These are phyloP conservation scores for Vannuccia rotundouncinata DNA, from an alignment of 2,888 invertebrate genomes.

Conservation along the genomic window DNA sequence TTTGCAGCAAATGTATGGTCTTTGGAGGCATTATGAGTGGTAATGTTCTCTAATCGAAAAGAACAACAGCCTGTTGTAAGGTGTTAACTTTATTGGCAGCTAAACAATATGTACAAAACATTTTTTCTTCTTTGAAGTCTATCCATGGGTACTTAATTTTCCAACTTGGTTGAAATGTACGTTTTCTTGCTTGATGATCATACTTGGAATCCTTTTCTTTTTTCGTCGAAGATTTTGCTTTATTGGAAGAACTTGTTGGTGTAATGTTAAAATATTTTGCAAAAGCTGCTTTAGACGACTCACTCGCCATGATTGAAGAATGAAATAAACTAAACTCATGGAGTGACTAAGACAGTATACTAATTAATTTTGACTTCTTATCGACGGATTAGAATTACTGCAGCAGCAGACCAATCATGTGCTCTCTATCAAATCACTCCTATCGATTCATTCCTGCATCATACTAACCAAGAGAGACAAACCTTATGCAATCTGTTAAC, in stretches of 20 bases:
- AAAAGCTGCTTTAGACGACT: constrained; percentile 26
- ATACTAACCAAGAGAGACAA: constrained; percentile 26
- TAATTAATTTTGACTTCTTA: constrained; percentile 9
- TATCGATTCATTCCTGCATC: constrained; percentile 26
- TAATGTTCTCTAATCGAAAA: constrained; percentile 26
- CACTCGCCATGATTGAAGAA: constrained; percentile 26
- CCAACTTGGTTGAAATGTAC: constrained; percentile 26
- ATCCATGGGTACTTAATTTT: constrained; percentile 26
- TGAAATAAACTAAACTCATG: constrained; percentile 26
- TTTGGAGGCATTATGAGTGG: constrained; percentile 26
- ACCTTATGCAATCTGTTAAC: constrained; percentile 26
- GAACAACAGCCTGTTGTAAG: constrained; percentile 26
- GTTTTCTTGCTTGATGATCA: constrained; percentile 26
- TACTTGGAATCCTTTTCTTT: constrained; percentile 26
- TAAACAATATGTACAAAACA: constrained; percentile 26
- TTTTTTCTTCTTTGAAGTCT: constrained; percentile 26
- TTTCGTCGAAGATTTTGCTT: constrained; percentile 26
- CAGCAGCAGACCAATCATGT: constrained; percentile 26
- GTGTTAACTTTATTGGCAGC: constrained; percentile 26
- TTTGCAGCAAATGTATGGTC: constrained; percentile 26
- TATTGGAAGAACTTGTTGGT: constrained; percentile 26
- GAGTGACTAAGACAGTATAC: constrained; percentile 13
- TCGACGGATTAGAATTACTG: constrained; percentile 26
- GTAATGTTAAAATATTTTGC: constrained; percentile 24
- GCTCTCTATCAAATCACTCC: constrained; percentile 26